Base-by-base conservation (phyloP, 1,140 invertebrate genomes). In the Aphelenchoides besseyi region DNA sequence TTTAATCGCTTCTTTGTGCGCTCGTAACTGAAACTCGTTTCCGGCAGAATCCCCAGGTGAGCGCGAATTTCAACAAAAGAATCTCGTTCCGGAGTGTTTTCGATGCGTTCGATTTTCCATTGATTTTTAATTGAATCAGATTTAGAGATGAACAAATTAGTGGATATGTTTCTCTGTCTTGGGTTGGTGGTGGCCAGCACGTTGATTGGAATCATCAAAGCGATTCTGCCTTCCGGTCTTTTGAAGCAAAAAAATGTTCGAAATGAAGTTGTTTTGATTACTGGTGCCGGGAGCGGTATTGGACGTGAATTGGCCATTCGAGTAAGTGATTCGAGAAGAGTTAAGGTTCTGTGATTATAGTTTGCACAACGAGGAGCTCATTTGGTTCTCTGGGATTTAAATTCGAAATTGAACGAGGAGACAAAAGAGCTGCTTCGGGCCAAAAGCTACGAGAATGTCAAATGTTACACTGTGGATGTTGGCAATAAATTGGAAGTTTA, bases 301-400 rank as follows among this genome's bases (percentile, higher is more conserved):
- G 95, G 95, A 18, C 88, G 91, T 68, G 88, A 92, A 61, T 85
- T 97, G 70, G 90, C 92, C 9, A 64, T 74, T 64, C 30, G 70
- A 23, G 74, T 76, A 68, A 48, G 23, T 72, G 12, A 23, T 1
- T 18, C 23, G 0, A 12, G 12, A 1, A 59, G 12, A 1, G 23
- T 1, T 5, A 1, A 59, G 23, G n/a, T n/a, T n/a, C 55, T 9
- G n/a, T 41, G 23, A n/a, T 16, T 76, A 78, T 62, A 82, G 70
- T 84, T 85, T 68, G 92, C 91, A 3, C 88, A 90, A 74, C 86
- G 91, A 16, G 91, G 92, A 67, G 91, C 91, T 53, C 90, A 88
- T 68, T 89, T 96, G 16, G 90, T 97, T 12, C 87, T 94, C 41
- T 96, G 93, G 92, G 94, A 97, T 86, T 89, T 95, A 55, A 94